Percentiles rank a stretch among this genome's conserved stretches.
Conservation (phyloP, 2,888 invertebrate genomes). For the Lepidocyrtoides sp. region DNA sequence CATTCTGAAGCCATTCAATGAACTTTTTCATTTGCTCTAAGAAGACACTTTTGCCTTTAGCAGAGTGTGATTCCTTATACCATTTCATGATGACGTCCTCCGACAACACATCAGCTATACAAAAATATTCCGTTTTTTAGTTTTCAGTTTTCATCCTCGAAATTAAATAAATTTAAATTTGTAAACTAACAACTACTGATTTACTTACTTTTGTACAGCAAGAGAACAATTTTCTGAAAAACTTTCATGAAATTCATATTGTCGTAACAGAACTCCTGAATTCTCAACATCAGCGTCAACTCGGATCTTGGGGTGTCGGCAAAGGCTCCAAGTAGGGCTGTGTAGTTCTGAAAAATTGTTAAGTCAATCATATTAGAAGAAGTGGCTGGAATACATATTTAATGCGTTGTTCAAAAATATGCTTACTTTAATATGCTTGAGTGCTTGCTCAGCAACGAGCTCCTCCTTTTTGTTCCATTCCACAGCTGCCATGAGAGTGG, state of each 20-base stretch:
- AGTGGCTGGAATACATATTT: no score
- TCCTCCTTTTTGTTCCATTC: constrained; percentile 99
- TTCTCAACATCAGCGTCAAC: constrained; percentile 95
- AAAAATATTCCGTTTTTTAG: no score
- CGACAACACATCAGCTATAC: constrained; percentile 95
- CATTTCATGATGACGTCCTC: constrained; percentile 98
- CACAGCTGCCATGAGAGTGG: constrained; percentile 96
- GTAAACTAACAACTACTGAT: no score
- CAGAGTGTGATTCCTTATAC: constrained; percentile 97
- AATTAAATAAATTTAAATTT: no score
- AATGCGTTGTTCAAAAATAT: no score
- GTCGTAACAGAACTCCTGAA: constrained; percentile 99
- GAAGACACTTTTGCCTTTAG: constrained; percentile 99
- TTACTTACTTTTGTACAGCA: constrained; percentile 97
- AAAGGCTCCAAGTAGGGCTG: constrained; percentile 95
- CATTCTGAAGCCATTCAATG: constrained; percentile 98
- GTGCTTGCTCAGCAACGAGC: constrained; percentile 97
- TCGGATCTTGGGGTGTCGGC: constrained; percentile 95
- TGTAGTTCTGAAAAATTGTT: constrained; percentile 90
- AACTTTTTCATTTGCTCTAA: constrained; percentile 99
- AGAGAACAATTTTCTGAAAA: constrained; percentile 98
- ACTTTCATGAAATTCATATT: constrained; percentile 99
- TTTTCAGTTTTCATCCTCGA: no score
- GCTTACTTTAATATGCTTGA: constrained; percentile 92
- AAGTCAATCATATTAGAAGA: no score